Evolutionary conservation across 2,888 invertebrate species (phyloP), one percentile per base, ranked within the genome.

Genomic region (Homarus gammarus): DNA sequence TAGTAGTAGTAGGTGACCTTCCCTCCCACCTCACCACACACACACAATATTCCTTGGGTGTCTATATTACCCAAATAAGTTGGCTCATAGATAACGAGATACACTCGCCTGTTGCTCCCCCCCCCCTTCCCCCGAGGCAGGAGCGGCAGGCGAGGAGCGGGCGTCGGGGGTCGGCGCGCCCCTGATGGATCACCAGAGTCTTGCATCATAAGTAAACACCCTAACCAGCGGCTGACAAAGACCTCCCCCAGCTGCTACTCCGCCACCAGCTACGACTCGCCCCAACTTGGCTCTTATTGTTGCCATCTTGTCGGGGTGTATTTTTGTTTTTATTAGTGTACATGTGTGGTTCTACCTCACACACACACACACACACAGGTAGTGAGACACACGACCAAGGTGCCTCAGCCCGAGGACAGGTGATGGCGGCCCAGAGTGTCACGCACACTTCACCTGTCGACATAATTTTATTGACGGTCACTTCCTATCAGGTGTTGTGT

Each of bases 171-270:
- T 75, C 44, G 40, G n/a, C 12, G 38, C 75, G 40, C 40, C 75
- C 44, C 75, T 38, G 75, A 75, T 75, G 75, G 75, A 75, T 75
- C 44, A 75, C 75, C 44, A 10, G 44, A 12, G 38, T 44, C 27
- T 44, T 75, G 75, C 75, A 75, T 75, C 44, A 27, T 75, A 75
- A 75, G 75, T 75, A 44, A 75, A 75, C 75, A 44, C 75, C n/a
- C 44, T 10, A 40, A 40, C 75, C 75, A 40, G 2, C 38, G 15
- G 27, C 70, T 70, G 33, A 33, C 70, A 33, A 22, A 70, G 27
- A 8, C 10, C 70, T 70, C 72, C 72, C 72, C 72, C 72, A 38
- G n/a, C n/a, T n/a, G n/a, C n/a, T n/a, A n/a, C n/a, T n/a, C n/a
- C n/a, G n/a, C n/a, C n/a, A n/a, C n/a, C n/a, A n/a, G 72, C 36